Percentiles rank a stretch among this genome's conserved stretches.
phyloP scores from a whole-genome alignment of 2,113 vertebrate species.

The Peromyscus polionotus region DNA sequence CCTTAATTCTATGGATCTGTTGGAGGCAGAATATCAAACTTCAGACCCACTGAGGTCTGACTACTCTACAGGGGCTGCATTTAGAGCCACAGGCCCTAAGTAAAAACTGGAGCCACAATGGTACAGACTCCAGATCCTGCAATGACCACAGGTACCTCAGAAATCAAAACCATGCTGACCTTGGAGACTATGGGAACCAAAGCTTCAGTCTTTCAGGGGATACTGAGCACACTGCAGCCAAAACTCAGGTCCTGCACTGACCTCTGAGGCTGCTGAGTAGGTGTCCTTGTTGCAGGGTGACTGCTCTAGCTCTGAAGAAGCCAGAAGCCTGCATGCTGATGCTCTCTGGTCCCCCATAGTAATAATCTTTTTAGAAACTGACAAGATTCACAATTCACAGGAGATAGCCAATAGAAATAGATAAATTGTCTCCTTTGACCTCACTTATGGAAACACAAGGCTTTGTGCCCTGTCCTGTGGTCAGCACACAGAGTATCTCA shows the following conservation, averaged over 20 bases:
- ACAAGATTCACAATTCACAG: not conserved
- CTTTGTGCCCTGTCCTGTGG: not conserved
- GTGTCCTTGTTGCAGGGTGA: not conserved
- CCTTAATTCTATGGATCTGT: not conserved
- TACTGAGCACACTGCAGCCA: not conserved
- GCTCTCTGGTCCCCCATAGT: not conserved
- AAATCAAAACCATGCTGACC: not conserved
- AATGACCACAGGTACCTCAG: not conserved
- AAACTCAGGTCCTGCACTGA: not conserved
- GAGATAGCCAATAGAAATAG: not conserved
- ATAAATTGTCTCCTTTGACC: not conserved
- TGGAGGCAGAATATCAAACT: not conserved
- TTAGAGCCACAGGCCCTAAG: not conserved
- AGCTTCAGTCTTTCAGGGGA: no score
- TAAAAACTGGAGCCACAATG: not conserved
- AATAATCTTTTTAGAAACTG: not conserved
- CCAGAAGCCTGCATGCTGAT: not conserved
- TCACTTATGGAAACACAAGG: accelerated
- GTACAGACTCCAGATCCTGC: no score
- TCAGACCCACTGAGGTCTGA: not conserved
- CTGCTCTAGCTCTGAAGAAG: not conserved
- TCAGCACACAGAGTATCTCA: not conserved
- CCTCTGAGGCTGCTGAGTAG: not conserved
- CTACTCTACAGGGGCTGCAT: accelerated
- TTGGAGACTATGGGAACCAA: not conserved